Base-by-base conservation (phyloP, 2,797 vertebrate species). In the Synaphobranchus kaupii region DNA sequence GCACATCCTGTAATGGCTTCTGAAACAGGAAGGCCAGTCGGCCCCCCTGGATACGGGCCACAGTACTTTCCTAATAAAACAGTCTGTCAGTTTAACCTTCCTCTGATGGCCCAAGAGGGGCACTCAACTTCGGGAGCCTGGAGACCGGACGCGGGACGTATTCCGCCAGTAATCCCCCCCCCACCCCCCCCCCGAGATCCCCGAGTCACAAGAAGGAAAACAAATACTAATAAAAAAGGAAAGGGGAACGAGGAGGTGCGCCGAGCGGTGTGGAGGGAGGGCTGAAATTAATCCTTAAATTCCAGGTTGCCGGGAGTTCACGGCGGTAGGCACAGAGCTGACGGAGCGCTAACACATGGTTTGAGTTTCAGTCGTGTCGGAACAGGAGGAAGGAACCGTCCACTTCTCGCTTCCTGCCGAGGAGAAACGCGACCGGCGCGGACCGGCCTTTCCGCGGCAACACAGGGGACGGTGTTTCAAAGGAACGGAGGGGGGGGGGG, bases 321-420 rank as follows among this genome's bases (percentile, higher is more conserved):
- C 28, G 56, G 85, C 44, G 39, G 84, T 71, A 85, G 81, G 71
- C 58, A 89, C 68, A 71, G 86, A n/a, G 48, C 20, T 1, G 73
- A 76, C n/a, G 25, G 34, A 34, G 50, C 25, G 82, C 71, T 76
- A 93, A 96, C 96, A 96, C 95, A 96, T 97, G 96, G 94, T 97
- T 97, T 92, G 90, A 93, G 94, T 96, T 96, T 95, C 91, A 92
- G 90, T 91, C 81, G 82, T 96, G 96, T 96, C 92, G 90, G 84
- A 93, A 90, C 84, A 87, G 92, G 93, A 94, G 93, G 89, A 87
- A 93, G 94, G 94, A 96, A 96, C 92, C 92, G 92, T 94, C 93
- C 94, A 94, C 95, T 94, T 94, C 94, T 94, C 92, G 93, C 94
- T 96, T 96, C 95, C 95, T 94, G 94, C 94, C 95, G 90, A 93